A percentile compares a stretch with the other conserved stretches of the same genome.
phyloP scores from a whole-genome alignment of 2,113 vertebrate species.

The Eptesicus fuscus region DNA sequence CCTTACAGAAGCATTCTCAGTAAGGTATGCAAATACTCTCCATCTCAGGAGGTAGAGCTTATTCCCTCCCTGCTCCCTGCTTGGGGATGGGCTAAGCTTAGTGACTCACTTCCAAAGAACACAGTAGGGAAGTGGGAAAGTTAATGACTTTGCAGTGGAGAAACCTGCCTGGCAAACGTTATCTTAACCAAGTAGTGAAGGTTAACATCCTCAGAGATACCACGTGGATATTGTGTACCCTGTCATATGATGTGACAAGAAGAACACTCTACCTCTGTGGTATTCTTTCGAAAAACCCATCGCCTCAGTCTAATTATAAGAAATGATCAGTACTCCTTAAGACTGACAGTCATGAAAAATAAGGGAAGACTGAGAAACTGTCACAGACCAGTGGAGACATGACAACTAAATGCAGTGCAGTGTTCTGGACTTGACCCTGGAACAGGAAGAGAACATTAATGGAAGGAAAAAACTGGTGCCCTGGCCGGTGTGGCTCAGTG shows the following conservation, averaged over 20 bases:
- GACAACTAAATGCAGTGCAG: neutral
- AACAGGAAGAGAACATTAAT: neutral
- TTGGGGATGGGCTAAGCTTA: neutral
- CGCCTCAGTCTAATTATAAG: neutral
- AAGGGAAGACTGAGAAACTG: neutral
- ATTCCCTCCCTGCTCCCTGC: neutral
- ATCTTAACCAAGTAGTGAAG: neutral
- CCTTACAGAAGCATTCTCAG: neutral
- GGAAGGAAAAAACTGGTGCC: neutral
- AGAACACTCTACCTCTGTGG: neutral
- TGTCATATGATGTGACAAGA: neutral
- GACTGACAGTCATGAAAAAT: neutral
- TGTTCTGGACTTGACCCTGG: neutral
- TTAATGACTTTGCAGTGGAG: neutral
- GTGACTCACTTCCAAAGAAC: constrained; percentile 50
- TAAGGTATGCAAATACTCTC: neutral
- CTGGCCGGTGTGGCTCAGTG: neutral
- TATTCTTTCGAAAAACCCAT: constrained; percentile 33
- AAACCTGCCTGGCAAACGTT: neutral
- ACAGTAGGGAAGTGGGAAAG: constrained; percentile 10
- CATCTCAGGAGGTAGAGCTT: neutral
- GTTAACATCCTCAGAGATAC: neutral
- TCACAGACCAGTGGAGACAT: neutral
- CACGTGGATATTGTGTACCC: neutral
- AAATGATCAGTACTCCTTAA: neutral